A percentile compares a stretch with the other conserved stretches of the same genome.
Evolutionary conservation across 2,797 vertebrate genomes (phyloP).

Genomic region (Lagorchestes hirsutus): DNA sequence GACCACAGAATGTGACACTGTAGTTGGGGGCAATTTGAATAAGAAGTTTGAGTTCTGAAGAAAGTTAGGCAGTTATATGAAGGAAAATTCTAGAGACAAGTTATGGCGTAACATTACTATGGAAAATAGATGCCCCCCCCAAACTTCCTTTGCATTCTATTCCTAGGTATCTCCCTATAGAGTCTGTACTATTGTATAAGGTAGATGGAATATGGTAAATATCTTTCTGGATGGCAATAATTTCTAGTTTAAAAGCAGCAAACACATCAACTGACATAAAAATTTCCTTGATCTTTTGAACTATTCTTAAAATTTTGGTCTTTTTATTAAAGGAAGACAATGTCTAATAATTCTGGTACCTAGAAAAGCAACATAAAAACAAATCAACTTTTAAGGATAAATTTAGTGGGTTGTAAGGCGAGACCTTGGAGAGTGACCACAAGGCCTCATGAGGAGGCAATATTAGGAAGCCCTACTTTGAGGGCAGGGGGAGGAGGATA

Average conservation of each 20-base stretch:
- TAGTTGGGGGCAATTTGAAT: conserved; percentile 62
- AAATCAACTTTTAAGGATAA: neutral
- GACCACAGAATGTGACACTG: conserved; percentile 56
- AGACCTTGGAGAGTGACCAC: neutral
- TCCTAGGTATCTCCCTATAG: neutral
- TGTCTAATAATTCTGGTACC: neutral
- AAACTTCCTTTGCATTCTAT: neutral
- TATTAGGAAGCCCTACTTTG: neutral
- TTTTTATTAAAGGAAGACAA: neutral
- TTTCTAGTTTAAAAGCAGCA: neutral
- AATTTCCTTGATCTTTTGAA: neutral
- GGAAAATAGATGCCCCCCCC: neutral
- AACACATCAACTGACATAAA: neutral
- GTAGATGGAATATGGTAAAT: neutral
- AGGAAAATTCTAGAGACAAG: neutral
- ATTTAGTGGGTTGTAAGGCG: neutral
- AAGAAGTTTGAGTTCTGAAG: conserved; percentile 54
- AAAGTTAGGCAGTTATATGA: conserved; percentile 11
- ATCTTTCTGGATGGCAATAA: neutral
- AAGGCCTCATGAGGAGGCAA: neutral
- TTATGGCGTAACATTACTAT: neutral
- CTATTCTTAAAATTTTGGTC: neutral
- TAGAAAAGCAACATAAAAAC: neutral
- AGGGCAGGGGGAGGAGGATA: neutral
- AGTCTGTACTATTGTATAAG: neutral